Evolutionary conservation across 2,888 invertebrate genomes (phyloP).

Genomic region (Kryphioiulus occultus): DNA sequence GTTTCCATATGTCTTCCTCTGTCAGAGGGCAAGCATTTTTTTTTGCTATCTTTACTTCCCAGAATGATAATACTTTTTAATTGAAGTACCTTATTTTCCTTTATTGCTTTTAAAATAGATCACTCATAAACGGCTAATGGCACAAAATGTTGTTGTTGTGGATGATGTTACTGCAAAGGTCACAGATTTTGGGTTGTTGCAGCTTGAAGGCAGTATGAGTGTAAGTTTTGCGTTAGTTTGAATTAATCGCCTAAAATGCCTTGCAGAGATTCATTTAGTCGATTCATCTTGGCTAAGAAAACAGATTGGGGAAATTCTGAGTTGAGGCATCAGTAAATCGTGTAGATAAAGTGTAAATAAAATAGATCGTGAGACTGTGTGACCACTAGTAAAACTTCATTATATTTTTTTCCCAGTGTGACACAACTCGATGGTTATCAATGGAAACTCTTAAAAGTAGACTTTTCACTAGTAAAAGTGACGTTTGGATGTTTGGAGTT

Average conservation of each 20-base stretch:
- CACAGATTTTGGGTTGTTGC: conserved; percentile 77
- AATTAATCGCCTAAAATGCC: background rate
- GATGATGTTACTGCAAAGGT: conserved; percentile 75
- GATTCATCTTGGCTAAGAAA: background rate
- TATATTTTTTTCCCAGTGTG: conserved; percentile 65
- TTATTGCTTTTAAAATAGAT: conserved; percentile 55
- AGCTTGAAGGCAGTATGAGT: conserved; percentile 71
- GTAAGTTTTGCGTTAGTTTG: conserved; percentile 57
- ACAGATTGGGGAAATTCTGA: too few relatives aligned
- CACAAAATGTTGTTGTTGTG: conserved; percentile 74
- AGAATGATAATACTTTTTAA: too few relatives aligned
- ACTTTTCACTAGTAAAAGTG: conserved; percentile 74
- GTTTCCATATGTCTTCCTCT: too few relatives aligned
- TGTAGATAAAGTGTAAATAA: background rate
- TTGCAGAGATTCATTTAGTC: background rate
- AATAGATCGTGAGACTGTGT: background rate
- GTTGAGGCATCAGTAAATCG: background rate
- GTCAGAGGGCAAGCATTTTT: too few relatives aligned
- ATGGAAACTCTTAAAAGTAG: conserved; percentile 76
- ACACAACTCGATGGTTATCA: conserved; percentile 81
- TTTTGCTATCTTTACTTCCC: too few relatives aligned
- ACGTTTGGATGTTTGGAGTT: conserved; percentile 84
- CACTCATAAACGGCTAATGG: conserved; percentile 76
- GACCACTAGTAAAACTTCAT: background rate
- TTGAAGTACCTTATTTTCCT: background rate